phyloP scores from a whole-genome alignment of 1,140 invertebrate genomes.

The Drosophila navojoa region DNA sequence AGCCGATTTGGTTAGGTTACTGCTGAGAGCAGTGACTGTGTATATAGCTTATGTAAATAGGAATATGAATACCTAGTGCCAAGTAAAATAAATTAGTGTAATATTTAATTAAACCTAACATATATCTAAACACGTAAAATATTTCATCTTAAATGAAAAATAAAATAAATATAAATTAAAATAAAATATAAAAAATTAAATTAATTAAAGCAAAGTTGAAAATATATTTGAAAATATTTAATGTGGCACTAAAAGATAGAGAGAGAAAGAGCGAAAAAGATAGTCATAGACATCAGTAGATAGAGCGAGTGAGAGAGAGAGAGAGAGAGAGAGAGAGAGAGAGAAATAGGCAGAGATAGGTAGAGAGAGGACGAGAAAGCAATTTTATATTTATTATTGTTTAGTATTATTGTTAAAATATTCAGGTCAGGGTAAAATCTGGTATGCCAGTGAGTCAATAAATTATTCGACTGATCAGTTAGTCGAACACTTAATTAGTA shows the following conservation, averaged over 20 bases:
- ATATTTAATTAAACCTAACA: not conserved
- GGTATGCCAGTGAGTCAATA: too few relatives aligned
- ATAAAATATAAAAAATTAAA: too few relatives aligned
- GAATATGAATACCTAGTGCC: slow-evolving; percentile 10
- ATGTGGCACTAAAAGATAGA: too few relatives aligned
- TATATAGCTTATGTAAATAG: slow-evolving; percentile 47
- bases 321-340: not conserved
- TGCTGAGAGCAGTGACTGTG: not conserved
- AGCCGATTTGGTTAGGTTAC: slow-evolving; percentile 57
- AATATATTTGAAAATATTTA: too few relatives aligned
- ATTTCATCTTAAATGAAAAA: not conserved
- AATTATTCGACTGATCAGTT: not conserved
- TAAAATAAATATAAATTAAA: not conserved
- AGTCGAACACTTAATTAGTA: not conserved
- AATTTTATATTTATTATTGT: too few relatives aligned
- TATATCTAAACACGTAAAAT: too few relatives aligned
- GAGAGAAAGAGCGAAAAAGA: too few relatives aligned
- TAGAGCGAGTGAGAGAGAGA: not conserved
- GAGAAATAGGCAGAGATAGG: not conserved
- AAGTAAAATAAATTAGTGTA: slow-evolving; percentile 12
- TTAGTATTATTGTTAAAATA: too few relatives aligned
- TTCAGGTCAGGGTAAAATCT: too few relatives aligned
- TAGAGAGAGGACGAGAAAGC: too few relatives aligned
- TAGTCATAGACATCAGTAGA: too few relatives aligned
- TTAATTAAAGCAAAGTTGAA: too few relatives aligned